Base-by-base conservation (phyloP, 2,888 invertebrate genomes). In the Pardosa pseudoannulata region DNA sequence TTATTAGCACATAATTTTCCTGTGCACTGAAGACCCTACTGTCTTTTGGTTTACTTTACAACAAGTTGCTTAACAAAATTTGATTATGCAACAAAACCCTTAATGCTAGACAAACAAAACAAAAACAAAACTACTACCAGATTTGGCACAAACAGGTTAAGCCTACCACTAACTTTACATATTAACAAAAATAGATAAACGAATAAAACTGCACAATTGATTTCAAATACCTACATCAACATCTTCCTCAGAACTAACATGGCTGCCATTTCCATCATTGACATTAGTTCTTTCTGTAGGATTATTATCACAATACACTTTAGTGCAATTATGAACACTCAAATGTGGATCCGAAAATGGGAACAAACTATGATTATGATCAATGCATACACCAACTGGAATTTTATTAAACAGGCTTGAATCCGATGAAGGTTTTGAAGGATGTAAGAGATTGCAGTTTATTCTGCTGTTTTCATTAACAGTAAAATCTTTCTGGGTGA, bases 221-320 rank as follows among this genome's bases (percentile, higher is more conserved):
- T n/a, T n/a, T n/a, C n/a, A n/a, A n/a, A 85, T 85, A 67, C 79
- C 85, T 46, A 85, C 85, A 32, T 85, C 79, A 7, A 85, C 85
- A 64, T 85, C 85, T 13, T 85, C 85, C 41, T 85, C 85, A 1
- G 85, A 85, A n/a, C 79, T 79, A 19, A 79, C 28, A 19, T 70
- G 85, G 32, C 70, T 72, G 31, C 31, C 78, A 31, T 50, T 65
- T n/a, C 32, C 65, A 5, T 83, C 83, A n/a, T 28, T 64, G 1
- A 62, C 31, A 46, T 62, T 71, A 28, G 75, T 64, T n/a, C 82
- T 39, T 65, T 31, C 29, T 6, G 27, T 28, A 3, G 36, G 64
- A 28, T 11, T 16, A 36, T 50, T 83, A 72, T 76, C 76, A 83
- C 72, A 76, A 36, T 56, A 83, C n/a, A 73, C 36, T 65, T 83